Evolutionary conservation across 2,888 invertebrate genomes (phyloP).

Genomic region (Oscheius sp.): DNA sequence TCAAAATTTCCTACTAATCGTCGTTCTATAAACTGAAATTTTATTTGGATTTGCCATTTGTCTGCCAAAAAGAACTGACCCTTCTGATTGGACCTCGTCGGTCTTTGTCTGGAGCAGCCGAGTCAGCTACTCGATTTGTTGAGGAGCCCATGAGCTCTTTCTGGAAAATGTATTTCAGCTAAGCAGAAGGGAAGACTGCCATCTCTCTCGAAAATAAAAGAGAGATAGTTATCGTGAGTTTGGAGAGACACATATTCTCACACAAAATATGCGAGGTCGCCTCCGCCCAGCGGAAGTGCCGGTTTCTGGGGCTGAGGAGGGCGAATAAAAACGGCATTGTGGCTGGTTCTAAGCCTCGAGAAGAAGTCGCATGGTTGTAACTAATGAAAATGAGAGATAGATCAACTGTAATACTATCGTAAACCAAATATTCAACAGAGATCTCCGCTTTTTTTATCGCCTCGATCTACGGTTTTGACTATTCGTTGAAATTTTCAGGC

Average conservation of each 20-base stretch:
- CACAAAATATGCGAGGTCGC: slow-evolving; percentile 23
- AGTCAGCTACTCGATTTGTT: slow-evolving; percentile 21
- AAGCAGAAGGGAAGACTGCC: not conserved
- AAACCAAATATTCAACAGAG: too few relatives aligned
- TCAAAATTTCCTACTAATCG: slow-evolving; percentile 64
- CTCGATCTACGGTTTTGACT: too few relatives aligned
- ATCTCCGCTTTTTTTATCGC: too few relatives aligned
- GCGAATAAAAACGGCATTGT: slow-evolving; percentile 5
- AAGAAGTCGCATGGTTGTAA: too few relatives aligned
- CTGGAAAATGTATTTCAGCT: not conserved
- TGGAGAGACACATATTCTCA: not conserved
- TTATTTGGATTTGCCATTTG: not conserved
- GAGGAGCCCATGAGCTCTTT: slow-evolving; percentile 11
- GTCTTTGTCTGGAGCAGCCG: slow-evolving; percentile 16
- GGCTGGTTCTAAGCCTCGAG: too few relatives aligned
- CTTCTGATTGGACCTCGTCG: not conserved
- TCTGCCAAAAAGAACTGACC: not conserved
- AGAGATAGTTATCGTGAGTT: not conserved
- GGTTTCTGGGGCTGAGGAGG: not conserved
- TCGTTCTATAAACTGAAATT: slow-evolving; percentile 60
- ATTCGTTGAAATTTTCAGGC: too few relatives aligned
- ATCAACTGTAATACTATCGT: too few relatives aligned
- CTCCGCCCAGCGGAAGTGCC: slow-evolving; percentile 4
- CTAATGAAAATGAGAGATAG: too few relatives aligned
- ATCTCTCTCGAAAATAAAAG: not conserved